A percentile compares a stretch with the other conserved stretches of the same genome.
phyloP scores from a whole-genome alignment of 2,888 invertebrate species.

The Dendrolimus houi region DNA sequence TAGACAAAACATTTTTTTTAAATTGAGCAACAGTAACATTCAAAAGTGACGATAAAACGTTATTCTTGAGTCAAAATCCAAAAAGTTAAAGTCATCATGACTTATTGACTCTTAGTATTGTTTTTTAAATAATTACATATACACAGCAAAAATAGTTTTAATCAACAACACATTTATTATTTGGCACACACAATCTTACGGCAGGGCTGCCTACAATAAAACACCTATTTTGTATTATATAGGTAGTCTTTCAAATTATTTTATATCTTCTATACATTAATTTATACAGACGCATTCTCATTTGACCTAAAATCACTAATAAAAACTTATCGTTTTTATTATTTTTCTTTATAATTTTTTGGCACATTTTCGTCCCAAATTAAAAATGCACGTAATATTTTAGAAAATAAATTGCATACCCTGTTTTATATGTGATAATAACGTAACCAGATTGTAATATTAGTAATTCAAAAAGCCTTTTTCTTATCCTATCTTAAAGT shows the following conservation, averaged over 20 bases:
- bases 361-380: neutral
- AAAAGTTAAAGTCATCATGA: constrained; percentile 2
- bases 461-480: constrained; percentile 23
- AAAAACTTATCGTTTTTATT: neutral
- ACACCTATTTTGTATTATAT: too few species aligned
- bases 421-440: constrained; percentile 48
- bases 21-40: constrained; percentile 57
- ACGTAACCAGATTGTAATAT: constrained; percentile 53
- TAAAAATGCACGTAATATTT: too few species aligned
- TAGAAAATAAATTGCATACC: constrained; percentile 22
- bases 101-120: too few species aligned
- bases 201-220: neutral
- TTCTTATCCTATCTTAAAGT: constrained; percentile 46
- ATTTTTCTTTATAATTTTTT: neutral
- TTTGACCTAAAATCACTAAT: neutral
- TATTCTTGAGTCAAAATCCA: constrained; percentile 34
- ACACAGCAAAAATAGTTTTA: neutral
- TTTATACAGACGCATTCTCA: neutral
- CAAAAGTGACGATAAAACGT: constrained; percentile 61
- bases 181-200: neutral
- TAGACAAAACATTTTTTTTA: constrained; percentile 37
- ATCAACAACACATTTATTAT: neutral
- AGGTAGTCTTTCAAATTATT: too few species aligned
- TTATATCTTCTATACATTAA: neutral
- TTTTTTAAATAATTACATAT: neutral